phyloP scores from a whole-genome alignment of 2,797 vertebrate species.

The Trichosurus vulpecula region DNA sequence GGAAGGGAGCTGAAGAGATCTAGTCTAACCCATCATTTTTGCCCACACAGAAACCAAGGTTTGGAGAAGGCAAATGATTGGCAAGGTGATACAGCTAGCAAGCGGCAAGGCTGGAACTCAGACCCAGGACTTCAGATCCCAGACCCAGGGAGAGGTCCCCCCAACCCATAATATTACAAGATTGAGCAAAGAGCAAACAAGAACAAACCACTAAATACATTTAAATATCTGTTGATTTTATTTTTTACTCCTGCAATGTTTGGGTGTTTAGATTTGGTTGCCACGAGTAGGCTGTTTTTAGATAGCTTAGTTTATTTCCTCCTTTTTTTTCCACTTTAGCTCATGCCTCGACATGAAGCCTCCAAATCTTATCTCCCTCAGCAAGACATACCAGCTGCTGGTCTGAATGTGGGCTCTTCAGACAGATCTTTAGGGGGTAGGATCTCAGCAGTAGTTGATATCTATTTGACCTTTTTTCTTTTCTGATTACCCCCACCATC shows the following conservation, averaged over 20 bases:
- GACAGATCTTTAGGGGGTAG: slow-evolving; percentile 24
- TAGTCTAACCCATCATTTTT: background rate
- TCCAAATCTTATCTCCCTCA: slow-evolving; percentile 72
- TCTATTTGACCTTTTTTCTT: slow-evolving; percentile 15
- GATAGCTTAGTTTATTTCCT: slow-evolving; percentile 60
- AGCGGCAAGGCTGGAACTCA: background rate
- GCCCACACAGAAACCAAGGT: background rate
- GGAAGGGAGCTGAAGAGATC: background rate
- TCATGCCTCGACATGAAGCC: slow-evolving; percentile 69
- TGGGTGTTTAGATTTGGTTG: slow-evolving; percentile 77
- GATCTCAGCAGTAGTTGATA: slow-evolving; percentile 37
- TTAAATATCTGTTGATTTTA: slow-evolving; percentile 66
- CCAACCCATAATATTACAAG: background rate
- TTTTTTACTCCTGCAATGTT: slow-evolving; percentile 69
- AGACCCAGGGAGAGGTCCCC: background rate
- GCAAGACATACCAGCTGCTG: slow-evolving; percentile 59
- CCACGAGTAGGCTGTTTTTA: slow-evolving; percentile 76
- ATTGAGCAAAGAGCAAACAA: slow-evolving; percentile 28
- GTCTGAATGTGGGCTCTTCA: slow-evolving; percentile 52
- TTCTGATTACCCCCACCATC: slow-evolving; percentile 31
- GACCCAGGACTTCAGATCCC: background rate
- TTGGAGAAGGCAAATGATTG: background rate
- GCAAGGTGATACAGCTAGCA: background rate
- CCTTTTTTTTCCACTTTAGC: slow-evolving; percentile 54
- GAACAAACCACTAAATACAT: slow-evolving; percentile 54